A percentile compares a stretch with the other conserved stretches of the same genome.
Evolutionary conservation across 2,888 invertebrate genomes (phyloP).

Genomic region (Leuctra nigra): DNA sequence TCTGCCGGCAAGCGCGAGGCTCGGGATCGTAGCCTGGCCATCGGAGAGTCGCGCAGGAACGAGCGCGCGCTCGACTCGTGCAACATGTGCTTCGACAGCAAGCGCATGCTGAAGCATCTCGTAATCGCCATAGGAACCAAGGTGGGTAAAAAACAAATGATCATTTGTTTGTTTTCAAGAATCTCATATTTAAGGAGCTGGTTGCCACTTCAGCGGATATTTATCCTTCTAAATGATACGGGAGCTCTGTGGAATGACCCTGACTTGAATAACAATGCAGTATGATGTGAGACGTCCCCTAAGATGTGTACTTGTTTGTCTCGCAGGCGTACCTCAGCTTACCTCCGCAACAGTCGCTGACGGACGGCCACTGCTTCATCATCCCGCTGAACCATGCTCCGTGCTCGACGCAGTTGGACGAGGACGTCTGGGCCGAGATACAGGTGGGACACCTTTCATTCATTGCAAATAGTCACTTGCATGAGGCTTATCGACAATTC

Average conservation of each 20-base stretch:
- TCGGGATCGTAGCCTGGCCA: constrained; percentile 57
- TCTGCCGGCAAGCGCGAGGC: constrained; percentile 54
- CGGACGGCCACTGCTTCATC: constrained; percentile 77
- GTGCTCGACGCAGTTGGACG: constrained; percentile 80
- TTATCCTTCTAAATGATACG: too few relatives aligned
- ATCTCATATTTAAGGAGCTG: too few relatives aligned
- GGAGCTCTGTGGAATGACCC: too few relatives aligned
- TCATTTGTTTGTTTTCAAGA: too few relatives aligned
- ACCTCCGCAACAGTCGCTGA: constrained; percentile 73
- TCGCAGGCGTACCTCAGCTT: constrained; percentile 41
- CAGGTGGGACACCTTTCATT: constrained; percentile 46
- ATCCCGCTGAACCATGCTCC: constrained; percentile 74
- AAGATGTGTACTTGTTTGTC: too few relatives aligned
- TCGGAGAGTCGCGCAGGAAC: constrained; percentile 64
- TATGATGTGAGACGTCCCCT: too few relatives aligned
- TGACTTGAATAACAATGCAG: too few relatives aligned
- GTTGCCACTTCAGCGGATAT: too few relatives aligned
- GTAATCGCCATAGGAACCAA: constrained; percentile 74
- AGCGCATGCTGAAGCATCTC: constrained; percentile 73
- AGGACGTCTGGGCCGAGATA: constrained; percentile 91
- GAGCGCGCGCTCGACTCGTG: constrained; percentile 72
- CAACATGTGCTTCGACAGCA: constrained; percentile 73
- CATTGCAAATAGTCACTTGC: too few relatives aligned
- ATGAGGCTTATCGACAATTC: too few relatives aligned
- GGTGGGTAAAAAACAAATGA: too few relatives aligned